Conservation (phyloP, 2,797 vertebrate genomes). For the Otolemur crassicaudatus region DNA sequence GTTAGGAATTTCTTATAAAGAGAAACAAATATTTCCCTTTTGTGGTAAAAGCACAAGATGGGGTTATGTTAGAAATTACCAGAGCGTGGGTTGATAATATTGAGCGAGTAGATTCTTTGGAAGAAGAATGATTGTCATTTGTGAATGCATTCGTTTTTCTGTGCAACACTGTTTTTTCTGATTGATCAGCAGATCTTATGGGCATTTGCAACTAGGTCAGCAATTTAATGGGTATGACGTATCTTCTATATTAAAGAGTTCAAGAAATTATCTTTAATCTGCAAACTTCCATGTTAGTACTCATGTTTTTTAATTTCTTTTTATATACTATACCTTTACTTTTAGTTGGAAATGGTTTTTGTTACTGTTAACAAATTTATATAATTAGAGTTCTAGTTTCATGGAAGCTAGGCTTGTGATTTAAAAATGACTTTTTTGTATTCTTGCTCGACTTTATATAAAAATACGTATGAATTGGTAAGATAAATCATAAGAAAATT, state of each 20-base stretch:
- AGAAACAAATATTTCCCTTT: slow-evolving; percentile 91
- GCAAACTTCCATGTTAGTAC: neutral
- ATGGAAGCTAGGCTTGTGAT: slow-evolving; percentile 39
- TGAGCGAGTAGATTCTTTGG: slow-evolving; percentile 50
- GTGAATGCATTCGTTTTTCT: slow-evolving; percentile 48
- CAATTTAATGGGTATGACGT: slow-evolving; percentile 41
- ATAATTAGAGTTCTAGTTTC: slow-evolving; percentile 26
- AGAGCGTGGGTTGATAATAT: neutral
- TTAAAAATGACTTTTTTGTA: slow-evolving; percentile 54
- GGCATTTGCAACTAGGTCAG: slow-evolving; percentile 55
- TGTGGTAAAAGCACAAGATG: slow-evolving; percentile 57
- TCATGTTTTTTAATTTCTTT: neutral
- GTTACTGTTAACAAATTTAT: slow-evolving; percentile 47
- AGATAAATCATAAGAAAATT: slow-evolving; percentile 32
- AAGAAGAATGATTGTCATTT: slow-evolving; percentile 9
- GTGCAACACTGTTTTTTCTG: neutral
- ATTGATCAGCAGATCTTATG: slow-evolving; percentile 43
- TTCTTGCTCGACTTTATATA: neutral
- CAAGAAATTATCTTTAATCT: slow-evolving; percentile 34
- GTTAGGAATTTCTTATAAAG: slow-evolving; percentile 71
- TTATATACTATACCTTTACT: slow-evolving; percentile 37
- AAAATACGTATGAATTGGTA: neutral
- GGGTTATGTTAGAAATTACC: slow-evolving; percentile 39
- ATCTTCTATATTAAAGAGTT: slow-evolving; percentile 38
- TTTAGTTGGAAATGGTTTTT: slow-evolving; percentile 45